Evolutionary conservation across 53 echinoderm and acorn worm species (phyloP), one percentile per base, ranked within the genome.

Genomic region (Astropecten irregularis): DNA sequence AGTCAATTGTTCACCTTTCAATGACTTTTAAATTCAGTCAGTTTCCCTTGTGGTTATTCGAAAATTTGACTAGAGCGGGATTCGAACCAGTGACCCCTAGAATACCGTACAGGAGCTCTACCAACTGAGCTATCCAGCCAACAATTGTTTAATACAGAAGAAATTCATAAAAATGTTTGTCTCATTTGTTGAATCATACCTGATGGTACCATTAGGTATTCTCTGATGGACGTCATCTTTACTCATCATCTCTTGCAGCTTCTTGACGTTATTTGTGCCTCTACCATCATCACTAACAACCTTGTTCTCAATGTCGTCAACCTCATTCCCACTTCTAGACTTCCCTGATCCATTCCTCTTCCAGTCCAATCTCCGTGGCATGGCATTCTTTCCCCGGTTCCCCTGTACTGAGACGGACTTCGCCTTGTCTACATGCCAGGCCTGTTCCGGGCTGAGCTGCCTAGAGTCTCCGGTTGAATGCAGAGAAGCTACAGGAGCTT

Each of bases 301-400:
- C 33, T 21, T 79, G 8, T 15, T 52, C 47, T 48, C 63, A 4
- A 23, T 2, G 6, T 40, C 53, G 13, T 44, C 42, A 7, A 53
- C 52, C 15, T 77, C 77, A 7, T 49, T 39, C 54, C 56, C 40
- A 19, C 21, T 50, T 22, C 56, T 71, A 42, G 59, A 27, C 25
- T 86, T 86, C 22, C 62, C 62, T 19, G 71, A 42, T 2, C 16
- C 27, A 25, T 27, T 40, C 26, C 82, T 64, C 58, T 73, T 90
- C 90, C 90, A 86, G 11, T 82, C 74, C 4, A 63, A 54, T 18
- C 90, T 52, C 20, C 44, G 86, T 20, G 90, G 90, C 90, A 90
- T 90, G 13, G 62, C 47, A 46, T 62, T 85, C 73, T 63, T 85
- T 20, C 61, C 32, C 20, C n/a, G 31, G 18, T 47, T 60, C 18